Percentiles rank a stretch among this genome's conserved stretches.
phyloP scores from a whole-genome alignment of 2,797 vertebrate genomes.

The Nannoperca australis region DNA sequence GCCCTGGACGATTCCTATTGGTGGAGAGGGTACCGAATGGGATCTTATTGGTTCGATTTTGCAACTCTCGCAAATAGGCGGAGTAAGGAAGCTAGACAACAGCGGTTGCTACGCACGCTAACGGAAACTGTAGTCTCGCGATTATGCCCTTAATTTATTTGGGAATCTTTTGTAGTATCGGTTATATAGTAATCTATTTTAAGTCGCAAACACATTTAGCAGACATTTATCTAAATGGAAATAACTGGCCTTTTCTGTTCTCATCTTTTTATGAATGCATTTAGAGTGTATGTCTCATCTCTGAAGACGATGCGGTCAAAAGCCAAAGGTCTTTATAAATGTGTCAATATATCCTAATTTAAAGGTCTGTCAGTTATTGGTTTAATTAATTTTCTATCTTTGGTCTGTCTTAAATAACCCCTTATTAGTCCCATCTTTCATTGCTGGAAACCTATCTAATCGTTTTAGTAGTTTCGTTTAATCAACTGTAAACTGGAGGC shows the following conservation, averaged over 20 bases:
- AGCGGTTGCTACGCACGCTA: slow-evolving; percentile 79
- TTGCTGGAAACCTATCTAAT: not conserved
- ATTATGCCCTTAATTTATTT: not conserved
- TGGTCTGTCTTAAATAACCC: not conserved
- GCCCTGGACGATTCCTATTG: slow-evolving; percentile 66
- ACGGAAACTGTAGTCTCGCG: slow-evolving; percentile 49
- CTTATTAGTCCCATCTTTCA: not conserved
- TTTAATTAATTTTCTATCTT: not conserved
- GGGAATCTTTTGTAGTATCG: not conserved
- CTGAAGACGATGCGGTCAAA: not conserved
- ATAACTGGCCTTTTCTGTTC: not conserved
- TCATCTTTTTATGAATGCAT: not conserved
- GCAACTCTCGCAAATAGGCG: slow-evolving; percentile 39
- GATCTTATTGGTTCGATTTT: slow-evolving; percentile 45
- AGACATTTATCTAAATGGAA: not conserved
- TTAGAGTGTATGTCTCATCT: not conserved
- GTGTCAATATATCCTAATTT: not conserved
- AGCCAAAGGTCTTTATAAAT: not conserved
- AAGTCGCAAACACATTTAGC: not conserved
- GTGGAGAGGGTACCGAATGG: not conserved
- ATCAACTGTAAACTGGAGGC: not conserved
- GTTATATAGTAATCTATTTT: not conserved
- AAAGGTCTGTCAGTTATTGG: not conserved
- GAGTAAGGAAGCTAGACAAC: slow-evolving; percentile 37
- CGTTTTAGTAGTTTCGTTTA: not conserved